Evolutionary conservation across 2,113 vertebrate genomes (phyloP).

Genomic region (Menidia beryllina): DNA sequence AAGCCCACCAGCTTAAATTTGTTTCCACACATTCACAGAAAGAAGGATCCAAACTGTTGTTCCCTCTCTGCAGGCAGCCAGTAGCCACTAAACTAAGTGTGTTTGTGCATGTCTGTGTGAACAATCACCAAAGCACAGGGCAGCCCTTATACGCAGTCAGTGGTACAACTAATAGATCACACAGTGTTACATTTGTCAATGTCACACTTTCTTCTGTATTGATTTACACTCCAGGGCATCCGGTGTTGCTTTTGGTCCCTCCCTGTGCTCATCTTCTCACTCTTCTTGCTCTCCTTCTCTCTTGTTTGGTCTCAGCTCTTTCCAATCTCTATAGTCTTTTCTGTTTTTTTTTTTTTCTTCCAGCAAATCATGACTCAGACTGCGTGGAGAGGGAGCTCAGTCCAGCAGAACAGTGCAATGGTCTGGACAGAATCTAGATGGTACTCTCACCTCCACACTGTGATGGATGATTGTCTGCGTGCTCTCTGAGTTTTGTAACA

Average conservation of each 20-base stretch:
- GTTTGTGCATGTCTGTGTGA: slow-evolving; percentile 35
- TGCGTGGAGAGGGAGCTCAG: slow-evolving; percentile 4
- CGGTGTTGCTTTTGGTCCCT: slow-evolving; percentile 46
- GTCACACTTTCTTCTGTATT: slow-evolving; percentile 83
- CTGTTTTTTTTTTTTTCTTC: slow-evolving; percentile 7
- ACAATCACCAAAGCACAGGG: slow-evolving; percentile 42
- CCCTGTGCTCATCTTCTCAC: slow-evolving; percentile 37
- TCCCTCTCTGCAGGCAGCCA: slow-evolving; percentile 47
- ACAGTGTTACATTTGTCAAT: slow-evolving; percentile 81
- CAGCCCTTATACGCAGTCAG: slow-evolving; percentile 81
- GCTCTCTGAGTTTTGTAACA: slow-evolving; percentile 17
- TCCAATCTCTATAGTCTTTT: slow-evolving; percentile 25
- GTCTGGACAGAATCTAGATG: slow-evolving; percentile 40
- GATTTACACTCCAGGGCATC: slow-evolving; percentile 83
- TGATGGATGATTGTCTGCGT: slow-evolving; percentile 67
- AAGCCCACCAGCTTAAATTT: slow-evolving; percentile 73
- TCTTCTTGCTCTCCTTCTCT: slow-evolving; percentile 10
- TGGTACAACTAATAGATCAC: slow-evolving; percentile 81
- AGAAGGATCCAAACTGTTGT: slow-evolving; percentile 49
- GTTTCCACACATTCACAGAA: slow-evolving; percentile 67
- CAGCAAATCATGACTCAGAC: slow-evolving; percentile 31
- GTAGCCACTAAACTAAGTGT: slow-evolving; percentile 31
- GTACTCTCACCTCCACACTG: slow-evolving; percentile 32
- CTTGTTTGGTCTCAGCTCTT: slow-evolving; percentile 13
- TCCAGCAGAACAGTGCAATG: slow-evolving; percentile 48